Evolutionary conservation across 2,113 vertebrate species (phyloP), one percentile per base, ranked within the genome.

Genomic region (Martes martes): DNA sequence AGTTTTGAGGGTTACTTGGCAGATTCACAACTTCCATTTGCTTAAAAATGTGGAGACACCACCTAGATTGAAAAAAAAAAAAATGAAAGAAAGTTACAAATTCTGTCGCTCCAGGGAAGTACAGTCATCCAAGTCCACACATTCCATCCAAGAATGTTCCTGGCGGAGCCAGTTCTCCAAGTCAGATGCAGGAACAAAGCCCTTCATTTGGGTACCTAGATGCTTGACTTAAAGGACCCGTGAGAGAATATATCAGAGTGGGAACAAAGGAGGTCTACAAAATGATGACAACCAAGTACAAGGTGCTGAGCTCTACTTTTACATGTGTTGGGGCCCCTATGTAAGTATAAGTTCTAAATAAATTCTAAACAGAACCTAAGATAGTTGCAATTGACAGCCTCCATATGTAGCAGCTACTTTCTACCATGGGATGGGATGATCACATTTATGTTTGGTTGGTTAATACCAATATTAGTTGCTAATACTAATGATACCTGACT

Each of bases 1-100:
- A 93, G 11, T 14, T 95, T 50, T 33, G 86, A 97, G 96, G n/a
- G 15, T 94, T 71, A 50, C 55, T 95, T 91, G 78, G 57, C 86
- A 86, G n/a, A 5, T 31, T 89, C 95, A 67, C 33, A 89, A 50
- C 47, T 97, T 85, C 33, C 15, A 55, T 24, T 82, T 95, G 82
- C 76, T 78, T 96, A 91, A 97, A 98, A 95, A 63, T 92, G 94
- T 90, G 79, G 93, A 61, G 69, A 88, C 13, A 36, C 28, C 45
- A 42, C 79, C 39, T 96, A 94, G 84, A 84, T 84, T 83, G 39
- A 13, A 33, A 55, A 31, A 80, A 11, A 80, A 11, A 19, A 4
- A 10, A 39, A 55, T 19, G 19, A 39, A 50, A 81, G 33, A 63
- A 50, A 91, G 10, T 55, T 42, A 94, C 28, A 91, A 92, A 88